Conservation (phyloP, 2,888 invertebrate genomes). For the Cataglyphis rosenhaueri region DNA sequence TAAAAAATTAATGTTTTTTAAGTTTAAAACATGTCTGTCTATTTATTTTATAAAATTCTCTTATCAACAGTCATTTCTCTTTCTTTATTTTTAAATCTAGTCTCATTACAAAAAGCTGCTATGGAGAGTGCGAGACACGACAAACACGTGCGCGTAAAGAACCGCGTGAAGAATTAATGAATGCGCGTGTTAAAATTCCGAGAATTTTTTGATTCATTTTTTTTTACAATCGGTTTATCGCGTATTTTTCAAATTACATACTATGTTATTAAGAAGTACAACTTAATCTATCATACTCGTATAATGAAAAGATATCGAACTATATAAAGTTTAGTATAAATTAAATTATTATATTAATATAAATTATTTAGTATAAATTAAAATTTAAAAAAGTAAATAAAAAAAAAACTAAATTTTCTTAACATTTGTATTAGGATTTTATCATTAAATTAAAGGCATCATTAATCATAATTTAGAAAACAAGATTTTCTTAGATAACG, state of each 20-base stretch:
- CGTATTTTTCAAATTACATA: slow-evolving; percentile 23
- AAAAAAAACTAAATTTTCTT: no score
- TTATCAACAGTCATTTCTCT: background rate
- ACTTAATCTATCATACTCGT: background rate
- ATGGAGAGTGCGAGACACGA: slow-evolving; percentile 60
- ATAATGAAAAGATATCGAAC: background rate
- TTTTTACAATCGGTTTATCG: background rate
- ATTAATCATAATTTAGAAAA: slow-evolving; percentile 37
- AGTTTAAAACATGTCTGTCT: background rate
- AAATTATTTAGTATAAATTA: no score
- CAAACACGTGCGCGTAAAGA: slow-evolving; percentile 56
- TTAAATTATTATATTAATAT: no score
- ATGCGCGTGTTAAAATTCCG: slow-evolving; percentile 24
- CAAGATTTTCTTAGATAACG: background rate
- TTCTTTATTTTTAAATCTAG: slow-evolving; percentile 22
- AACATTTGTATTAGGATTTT: background rate
- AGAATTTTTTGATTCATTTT: background rate
- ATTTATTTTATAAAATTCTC: background rate
- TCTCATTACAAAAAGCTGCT: slow-evolving; percentile 14
- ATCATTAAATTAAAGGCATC: slow-evolving; percentile 48
- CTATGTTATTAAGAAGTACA: background rate
- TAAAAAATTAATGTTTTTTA: background rate
- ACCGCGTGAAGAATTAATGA: background rate
- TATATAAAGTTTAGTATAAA: background rate
- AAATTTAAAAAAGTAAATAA: no score